These are phyloP conservation scores for Lacanobia oleracea DNA, from an alignment of 2,888 invertebrate genomes.

Conservation along the genomic window DNA sequence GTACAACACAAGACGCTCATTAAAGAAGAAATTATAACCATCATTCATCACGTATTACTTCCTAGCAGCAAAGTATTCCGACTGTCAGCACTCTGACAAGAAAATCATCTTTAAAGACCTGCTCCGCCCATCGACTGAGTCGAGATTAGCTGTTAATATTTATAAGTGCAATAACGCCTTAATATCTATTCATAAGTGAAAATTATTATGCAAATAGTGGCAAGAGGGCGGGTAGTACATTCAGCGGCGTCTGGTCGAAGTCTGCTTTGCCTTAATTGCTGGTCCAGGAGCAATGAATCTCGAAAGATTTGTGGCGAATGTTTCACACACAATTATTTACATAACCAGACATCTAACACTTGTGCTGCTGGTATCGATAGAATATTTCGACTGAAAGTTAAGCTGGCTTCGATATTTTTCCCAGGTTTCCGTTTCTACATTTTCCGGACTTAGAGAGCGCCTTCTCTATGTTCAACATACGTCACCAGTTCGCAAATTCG, in stretches of 20 bases:
- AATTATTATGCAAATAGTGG: slow-evolving; percentile 90
- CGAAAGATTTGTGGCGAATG: slow-evolving; percentile 56
- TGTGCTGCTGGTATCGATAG: slow-evolving; percentile 24
- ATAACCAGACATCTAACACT: slow-evolving; percentile 38
- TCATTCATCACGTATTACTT: slow-evolving; percentile 79
- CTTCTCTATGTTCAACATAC: not conserved
- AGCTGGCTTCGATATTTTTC: not conserved
- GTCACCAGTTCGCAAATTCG: slow-evolving; percentile 3
- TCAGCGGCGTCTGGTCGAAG: slow-evolving; percentile 73
- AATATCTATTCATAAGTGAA: slow-evolving; percentile 91
- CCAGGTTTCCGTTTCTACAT: not conserved
- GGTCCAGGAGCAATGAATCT: slow-evolving; percentile 67
- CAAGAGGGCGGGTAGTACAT: slow-evolving; percentile 83
- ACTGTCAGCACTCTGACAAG: slow-evolving; percentile 82
- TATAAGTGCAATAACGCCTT: slow-evolving; percentile 88
- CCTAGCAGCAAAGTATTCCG: slow-evolving; percentile 79
- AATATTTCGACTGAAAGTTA: not conserved
- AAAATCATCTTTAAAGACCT: slow-evolving; percentile 78
- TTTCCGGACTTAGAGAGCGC: not conserved
- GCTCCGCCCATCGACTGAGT: slow-evolving; percentile 79
- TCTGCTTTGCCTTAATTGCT: slow-evolving; percentile 80
- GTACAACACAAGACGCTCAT: slow-evolving; percentile 80
- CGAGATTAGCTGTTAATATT: slow-evolving; percentile 86
- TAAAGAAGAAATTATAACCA: slow-evolving; percentile 78
- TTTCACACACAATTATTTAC: slow-evolving; percentile 51